Base-by-base conservation (phyloP, 2,113 vertebrate species). In the Pterocles gutturalis region DNA sequence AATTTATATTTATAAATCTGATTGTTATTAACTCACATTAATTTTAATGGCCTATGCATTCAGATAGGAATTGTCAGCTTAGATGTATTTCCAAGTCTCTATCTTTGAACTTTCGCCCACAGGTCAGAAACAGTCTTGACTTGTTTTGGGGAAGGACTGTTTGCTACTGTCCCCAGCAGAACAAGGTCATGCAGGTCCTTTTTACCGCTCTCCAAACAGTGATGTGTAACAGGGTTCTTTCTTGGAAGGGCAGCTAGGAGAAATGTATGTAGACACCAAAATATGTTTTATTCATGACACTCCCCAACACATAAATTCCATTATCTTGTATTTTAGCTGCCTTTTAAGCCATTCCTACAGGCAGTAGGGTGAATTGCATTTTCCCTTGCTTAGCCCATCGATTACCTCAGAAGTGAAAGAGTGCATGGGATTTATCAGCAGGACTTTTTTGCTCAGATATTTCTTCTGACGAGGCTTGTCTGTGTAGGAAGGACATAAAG, bases 261-360 rank as follows among this genome's bases (percentile, higher is more conserved):
- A 89, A 94, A 93, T 28, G 58, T 46, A 51, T 34, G 60, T 57
- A 84, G 90, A 67, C 48, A 91, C 65, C 11, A 93, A 69, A 72
- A 24, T 29, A 93, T 97, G 80, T 92, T 95, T 97, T 96, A 97
- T 97, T 96, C 90, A 97, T 95, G 72, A 14, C 25, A 41, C 12
- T 87, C n/a, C 28, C 33, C 65, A 91, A 58, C 41, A 84, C 45
- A 84, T 91, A 82, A 90, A 31, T 82, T 90, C 76, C 65, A 75
- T 89, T 83, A 72, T 41, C 41, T 75, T 82, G 33, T 20, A 69
- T 72, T 97, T 95, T 82, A 64, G n/a, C 48, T 89, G 48, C 29
- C 41, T 94, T 87, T 89, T 54, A 87, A 93, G 77, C 34, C 48
- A 33, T 94, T 92, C 86, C 70, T 84, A 61, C 13, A 36, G 90